phyloP scores from a whole-genome alignment of 2,797 vertebrate genomes.

The Gallinago nigripennis region DNA sequence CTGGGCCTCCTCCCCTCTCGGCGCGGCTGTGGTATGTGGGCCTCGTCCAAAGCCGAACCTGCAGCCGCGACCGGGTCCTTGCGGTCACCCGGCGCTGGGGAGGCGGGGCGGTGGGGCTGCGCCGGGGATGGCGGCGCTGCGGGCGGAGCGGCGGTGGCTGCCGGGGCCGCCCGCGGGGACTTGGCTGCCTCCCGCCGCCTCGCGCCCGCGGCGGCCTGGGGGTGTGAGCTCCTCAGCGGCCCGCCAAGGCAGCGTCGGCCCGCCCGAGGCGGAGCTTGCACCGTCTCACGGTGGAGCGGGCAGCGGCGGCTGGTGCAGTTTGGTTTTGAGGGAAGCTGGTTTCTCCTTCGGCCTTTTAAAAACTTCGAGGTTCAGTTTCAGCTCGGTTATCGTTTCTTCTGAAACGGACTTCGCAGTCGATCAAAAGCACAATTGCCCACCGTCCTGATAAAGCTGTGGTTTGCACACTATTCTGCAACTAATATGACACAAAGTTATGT shows the following conservation, averaged over 20 bases:
- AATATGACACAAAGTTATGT: not conserved
- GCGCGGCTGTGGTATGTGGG: not conserved
- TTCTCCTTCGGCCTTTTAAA: not conserved
- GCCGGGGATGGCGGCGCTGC: not conserved
- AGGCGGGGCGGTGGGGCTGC: not conserved
- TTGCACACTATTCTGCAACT: rapidly evolving
- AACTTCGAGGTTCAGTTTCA: not conserved
- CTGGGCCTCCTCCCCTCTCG: not conserved
- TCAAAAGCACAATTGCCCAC: not conserved
- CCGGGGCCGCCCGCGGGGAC: not conserved
- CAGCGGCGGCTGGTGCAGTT: not conserved
- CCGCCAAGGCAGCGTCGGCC: not conserved
- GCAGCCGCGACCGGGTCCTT: not conserved
- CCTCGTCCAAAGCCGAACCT: not conserved
- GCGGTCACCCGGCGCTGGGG: not conserved
- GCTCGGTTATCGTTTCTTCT: not conserved
- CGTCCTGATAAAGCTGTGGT: not conserved
- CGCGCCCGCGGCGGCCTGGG: not conserved
- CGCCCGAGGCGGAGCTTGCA: constrained; percentile 42
- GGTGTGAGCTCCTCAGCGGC: not conserved
- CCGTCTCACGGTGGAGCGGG: not conserved
- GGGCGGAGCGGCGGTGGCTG: not conserved
- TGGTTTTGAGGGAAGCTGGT: not conserved
- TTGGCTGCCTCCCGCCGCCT: not conserved
- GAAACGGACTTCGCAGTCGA: not conserved